Base-by-base conservation (phyloP, 1,140 invertebrate species). In the Hylaeus volcanicus region DNA sequence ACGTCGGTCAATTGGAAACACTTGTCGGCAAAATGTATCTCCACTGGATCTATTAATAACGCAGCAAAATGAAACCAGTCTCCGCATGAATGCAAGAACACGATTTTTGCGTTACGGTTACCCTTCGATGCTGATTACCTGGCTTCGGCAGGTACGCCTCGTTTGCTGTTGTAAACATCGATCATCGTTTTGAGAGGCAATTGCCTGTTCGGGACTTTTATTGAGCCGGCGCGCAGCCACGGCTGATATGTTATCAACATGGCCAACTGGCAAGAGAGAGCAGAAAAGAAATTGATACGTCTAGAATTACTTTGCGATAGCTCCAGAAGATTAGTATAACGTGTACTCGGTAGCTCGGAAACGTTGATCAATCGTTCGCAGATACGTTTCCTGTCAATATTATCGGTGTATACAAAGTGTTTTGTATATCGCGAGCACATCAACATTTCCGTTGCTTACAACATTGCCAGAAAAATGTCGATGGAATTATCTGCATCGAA, bases 1-100 rank as follows among this genome's bases (percentile, higher is more conserved):
- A 37, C 26, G 26, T 5, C 72, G 43, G 11, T 37, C 68, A 51
- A 76, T 83, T 71, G 12, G 41, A 53, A 48, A 51, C 51, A 66
- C 56, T 65, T 26, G 79, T 71, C 26, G 56, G 39, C 26, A 61
- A 53, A 85, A 63, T 61, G 8, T 61, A 48, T 43, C 39, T 70
- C 3, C 51, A 37, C 61, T 69, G 61, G 76, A 55, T 43, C 55
- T 58, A 83, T 71, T 76, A 86, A 79, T 83, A 83, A 85, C 15
- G 1, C 11, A 12, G 5, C 26, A 14, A 73, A 68, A 53, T 58
- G 37, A 75, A 66, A 73, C 37, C 48, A 43, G 60, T 64, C 37
- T 48, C 66, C 53, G 11, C 12, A 39, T n/a, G 63, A 8, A 72
- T 45, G 55, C 68, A 64, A 39, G n/a, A 66, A 58, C 56, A 69